Evolutionary conservation across 2,888 invertebrate genomes (phyloP).

Genomic region (Diogma glabrata): DNA sequence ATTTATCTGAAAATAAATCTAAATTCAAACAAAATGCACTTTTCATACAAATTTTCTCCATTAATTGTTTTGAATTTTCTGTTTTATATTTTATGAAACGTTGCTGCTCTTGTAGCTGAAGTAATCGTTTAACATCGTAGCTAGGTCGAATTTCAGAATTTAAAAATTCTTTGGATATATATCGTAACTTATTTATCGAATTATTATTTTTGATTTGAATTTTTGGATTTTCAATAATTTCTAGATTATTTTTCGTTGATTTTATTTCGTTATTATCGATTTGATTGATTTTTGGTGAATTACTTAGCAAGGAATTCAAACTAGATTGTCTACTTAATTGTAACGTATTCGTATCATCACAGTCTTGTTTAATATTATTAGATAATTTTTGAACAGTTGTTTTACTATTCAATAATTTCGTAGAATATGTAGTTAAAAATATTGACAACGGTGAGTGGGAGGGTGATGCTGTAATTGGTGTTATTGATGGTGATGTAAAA

Average conservation of each 20-base stretch:
- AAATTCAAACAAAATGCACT: conserved; percentile 30
- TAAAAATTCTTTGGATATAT: conserved; percentile 35
- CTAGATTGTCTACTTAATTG: conserved; percentile 9
- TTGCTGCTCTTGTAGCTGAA: conserved; percentile 56
- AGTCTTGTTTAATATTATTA: conserved; percentile 1
- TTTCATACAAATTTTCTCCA: conserved; percentile 40
- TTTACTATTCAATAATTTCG: no score
- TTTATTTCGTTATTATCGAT: neutral
- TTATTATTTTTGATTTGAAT: neutral
- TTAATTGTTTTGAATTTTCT: conserved; percentile 45
- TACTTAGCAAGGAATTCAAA: conserved; percentile 4
- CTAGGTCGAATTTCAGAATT: conserved; percentile 56
- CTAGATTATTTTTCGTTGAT: neutral
- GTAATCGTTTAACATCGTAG: conserved; percentile 59
- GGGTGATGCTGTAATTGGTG: neutral
- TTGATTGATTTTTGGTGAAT: conserved; percentile 7
- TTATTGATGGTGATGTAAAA: neutral
- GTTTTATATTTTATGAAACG: conserved; percentile 57
- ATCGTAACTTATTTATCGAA: conserved; percentile 32
- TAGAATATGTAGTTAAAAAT: conserved; percentile 6
- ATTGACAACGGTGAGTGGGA: neutral
- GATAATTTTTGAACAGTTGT: no score
- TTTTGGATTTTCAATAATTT: conserved; percentile 5
- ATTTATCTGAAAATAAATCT: conserved; percentile 16
- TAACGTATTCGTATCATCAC: conserved; percentile 5